These are phyloP conservation scores for Trissonchulus sp. DNA, from an alignment of 2,888 invertebrate genomes.

Conservation along the genomic window DNA sequence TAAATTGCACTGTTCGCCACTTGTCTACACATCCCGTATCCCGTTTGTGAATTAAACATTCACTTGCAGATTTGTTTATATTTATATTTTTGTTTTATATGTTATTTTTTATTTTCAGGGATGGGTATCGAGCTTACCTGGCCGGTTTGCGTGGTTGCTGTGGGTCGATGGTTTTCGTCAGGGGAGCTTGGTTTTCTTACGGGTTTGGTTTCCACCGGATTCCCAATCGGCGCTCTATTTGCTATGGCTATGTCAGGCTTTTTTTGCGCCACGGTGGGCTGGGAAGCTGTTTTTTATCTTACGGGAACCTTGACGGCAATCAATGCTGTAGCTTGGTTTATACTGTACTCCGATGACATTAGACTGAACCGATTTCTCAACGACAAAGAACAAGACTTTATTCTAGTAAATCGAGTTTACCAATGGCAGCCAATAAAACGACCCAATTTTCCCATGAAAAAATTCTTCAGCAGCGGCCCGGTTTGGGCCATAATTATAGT, in stretches of 20 bases:
- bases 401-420: background rate
- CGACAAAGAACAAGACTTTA: background rate
- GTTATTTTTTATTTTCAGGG: too few relatives aligned
- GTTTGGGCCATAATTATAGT: constrained; percentile 6
- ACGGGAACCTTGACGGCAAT: background rate
- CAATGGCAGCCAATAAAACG: background rate
- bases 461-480: background rate
- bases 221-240: constrained; percentile 18
- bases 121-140: constrained; percentile 23
- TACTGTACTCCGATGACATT: background rate
- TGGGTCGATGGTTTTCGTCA: constrained; percentile 17
- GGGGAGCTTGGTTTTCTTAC: constrained; percentile 18
- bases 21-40: too few relatives aligned
- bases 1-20: too few relatives aligned
- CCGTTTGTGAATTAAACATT: too few relatives aligned
- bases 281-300: background rate
- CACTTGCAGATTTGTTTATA: too few relatives aligned
- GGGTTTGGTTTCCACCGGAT: constrained; percentile 1
- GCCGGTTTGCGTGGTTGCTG: background rate
- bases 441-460: background rate
- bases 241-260: constrained; percentile 2
- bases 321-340: background rate
- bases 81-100: too few relatives aligned
- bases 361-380: background rate
- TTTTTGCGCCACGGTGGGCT: constrained; percentile 5